Base-by-base conservation (phyloP, 2,113 vertebrate genomes). In the Calyptommatus sinebrachiatus region DNA sequence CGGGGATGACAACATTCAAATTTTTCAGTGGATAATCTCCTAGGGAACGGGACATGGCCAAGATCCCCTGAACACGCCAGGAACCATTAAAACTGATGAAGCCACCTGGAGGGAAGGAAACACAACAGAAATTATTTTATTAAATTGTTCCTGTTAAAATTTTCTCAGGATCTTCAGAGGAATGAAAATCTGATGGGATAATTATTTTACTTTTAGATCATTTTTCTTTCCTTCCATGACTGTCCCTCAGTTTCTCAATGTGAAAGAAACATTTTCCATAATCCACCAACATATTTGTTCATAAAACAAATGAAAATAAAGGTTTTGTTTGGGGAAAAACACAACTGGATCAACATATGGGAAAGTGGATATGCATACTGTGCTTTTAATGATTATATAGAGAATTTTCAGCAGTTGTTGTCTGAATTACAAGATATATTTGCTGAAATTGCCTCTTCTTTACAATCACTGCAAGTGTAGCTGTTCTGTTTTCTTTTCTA, bases 11-110 rank as follows among this genome's bases (percentile, higher is more conserved):
- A 73, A 99, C 98, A 1, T 99, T 99, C 62, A 99, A 96, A 90
- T 99, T 99, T 94, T 99, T 99, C 87, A 99, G 95, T 0, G 98
- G 98, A 89, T 99, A 99, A 83, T 99, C 98, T 28, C 98, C 98
- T 71, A 99, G 90, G 0, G 98, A 99, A 22, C 98, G 97, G 31
- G 98, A 99, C 98, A 99, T 99, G 77, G 98, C 97, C 92, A 99
- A 92, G 92, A 99, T 98, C 73, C 98, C 98, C 93, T 99, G 98
- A 12, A 99, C 98, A 0, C 98, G 96, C 98, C 98, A 99, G 0
- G 98, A 99, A 79, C 98, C 98, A 0, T 98, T 99, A 88, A 99
- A 99, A 92, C 98, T 99, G 95, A 99, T 99, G 93, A 99, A 99
- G 1, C 98, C 98, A 74, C 98, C 98, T 99, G 88, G 28, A 85